phyloP scores from a whole-genome alignment of 2,113 vertebrate genomes.

The Leiothrix lutea region DNA sequence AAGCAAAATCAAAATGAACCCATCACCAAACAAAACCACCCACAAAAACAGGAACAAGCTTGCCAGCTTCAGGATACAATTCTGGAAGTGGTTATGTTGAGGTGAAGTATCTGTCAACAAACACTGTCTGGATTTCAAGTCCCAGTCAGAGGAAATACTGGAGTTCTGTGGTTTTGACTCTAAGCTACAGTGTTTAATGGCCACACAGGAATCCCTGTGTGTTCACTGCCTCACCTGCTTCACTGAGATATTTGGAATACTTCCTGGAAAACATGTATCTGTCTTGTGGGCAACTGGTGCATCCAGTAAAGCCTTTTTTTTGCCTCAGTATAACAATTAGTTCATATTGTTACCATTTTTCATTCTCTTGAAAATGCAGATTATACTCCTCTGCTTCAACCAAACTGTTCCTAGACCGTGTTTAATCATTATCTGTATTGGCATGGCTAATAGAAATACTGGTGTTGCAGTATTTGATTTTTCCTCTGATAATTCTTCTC shows the following conservation, averaged over 20 bases:
- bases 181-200: neutral
- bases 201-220: neutral
- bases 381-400: neutral
- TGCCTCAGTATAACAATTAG: neutral
- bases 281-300: neutral
- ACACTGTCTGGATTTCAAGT: neutral
- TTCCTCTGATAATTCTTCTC: neutral
- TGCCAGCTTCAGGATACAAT: neutral
- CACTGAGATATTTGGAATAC: neutral
- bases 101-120: neutral
- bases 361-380: neutral
- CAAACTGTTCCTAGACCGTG: neutral
- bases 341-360: neutral
- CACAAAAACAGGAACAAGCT: neutral
- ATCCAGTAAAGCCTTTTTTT: neutral
- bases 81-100: neutral
- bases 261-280: neutral
- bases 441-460: neutral
- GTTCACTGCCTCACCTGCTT: neutral
- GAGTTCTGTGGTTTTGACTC: neutral
- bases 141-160: neutral
- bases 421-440: neutral
- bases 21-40: neutral
- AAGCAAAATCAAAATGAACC: neutral
- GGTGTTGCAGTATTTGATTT: neutral